A percentile compares a stretch with the other conserved stretches of the same genome.
These are phyloP conservation scores for Plagiodera versicolora DNA, from an alignment of 2,888 invertebrate species.

Conservation along the genomic window DNA sequence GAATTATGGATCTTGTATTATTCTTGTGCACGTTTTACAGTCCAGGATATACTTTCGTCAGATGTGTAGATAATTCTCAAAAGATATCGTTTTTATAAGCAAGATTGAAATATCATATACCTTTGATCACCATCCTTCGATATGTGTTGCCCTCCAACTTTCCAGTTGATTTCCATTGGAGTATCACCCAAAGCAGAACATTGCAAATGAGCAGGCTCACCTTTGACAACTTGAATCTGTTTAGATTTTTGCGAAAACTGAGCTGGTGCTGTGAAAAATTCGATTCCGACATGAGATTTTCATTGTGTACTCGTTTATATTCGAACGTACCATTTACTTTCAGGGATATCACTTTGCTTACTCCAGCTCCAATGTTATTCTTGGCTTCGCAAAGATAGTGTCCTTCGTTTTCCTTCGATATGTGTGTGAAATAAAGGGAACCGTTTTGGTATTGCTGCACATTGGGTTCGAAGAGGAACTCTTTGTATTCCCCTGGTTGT, in stretches of 20 bases:
- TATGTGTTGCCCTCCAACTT: conserved; percentile 73
- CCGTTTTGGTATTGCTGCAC: conserved; percentile 80
- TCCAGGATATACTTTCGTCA: no score
- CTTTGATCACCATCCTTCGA: conserved; percentile 70
- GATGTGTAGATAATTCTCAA: background rate
- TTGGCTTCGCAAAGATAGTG: conserved; percentile 92
- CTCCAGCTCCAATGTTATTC: conserved; percentile 87
- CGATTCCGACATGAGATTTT: background rate
- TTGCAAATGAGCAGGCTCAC: conserved; percentile 80
- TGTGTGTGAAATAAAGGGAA: conserved; percentile 78
- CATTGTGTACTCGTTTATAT: background rate
- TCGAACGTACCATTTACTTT: conserved; percentile 80
- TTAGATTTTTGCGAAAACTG: conserved; percentile 82
- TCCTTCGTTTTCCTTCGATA: conserved; percentile 85
- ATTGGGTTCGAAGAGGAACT: conserved; percentile 78
- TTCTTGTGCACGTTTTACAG: no score
- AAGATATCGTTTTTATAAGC: background rate
- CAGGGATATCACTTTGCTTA: conserved; percentile 88
- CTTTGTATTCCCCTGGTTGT: conserved; percentile 78
- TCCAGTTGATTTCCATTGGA: conserved; percentile 84
- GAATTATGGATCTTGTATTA: no score
- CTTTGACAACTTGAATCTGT: conserved; percentile 80
- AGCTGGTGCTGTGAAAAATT: conserved; percentile 69
- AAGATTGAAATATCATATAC: conserved; percentile 6
- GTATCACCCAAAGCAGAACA: conserved; percentile 88